Evolutionary conservation across 1,140 invertebrate species (phyloP).

Genomic region (Cataglyphis hispanica): DNA sequence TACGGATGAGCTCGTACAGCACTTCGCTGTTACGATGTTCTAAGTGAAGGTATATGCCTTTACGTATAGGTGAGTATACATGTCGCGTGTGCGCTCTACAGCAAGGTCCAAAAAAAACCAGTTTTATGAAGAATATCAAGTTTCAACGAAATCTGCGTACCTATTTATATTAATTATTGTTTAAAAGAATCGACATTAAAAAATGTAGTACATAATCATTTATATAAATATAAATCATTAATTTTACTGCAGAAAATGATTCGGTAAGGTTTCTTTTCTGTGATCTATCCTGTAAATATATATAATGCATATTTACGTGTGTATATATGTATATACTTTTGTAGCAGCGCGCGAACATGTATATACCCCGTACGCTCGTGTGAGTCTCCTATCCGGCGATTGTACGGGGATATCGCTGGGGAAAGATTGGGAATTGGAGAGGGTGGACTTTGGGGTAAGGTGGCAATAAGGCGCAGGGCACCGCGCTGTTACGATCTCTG

Average conservation of each 20-base stretch:
- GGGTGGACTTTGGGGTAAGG: conserved; percentile 59
- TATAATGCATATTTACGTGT: conserved; percentile 35
- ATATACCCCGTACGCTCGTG: neutral
- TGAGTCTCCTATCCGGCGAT: neutral
- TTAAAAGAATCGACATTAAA: neutral
- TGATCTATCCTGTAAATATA: conserved; percentile 21
- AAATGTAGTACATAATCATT: neutral
- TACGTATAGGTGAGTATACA: neutral
- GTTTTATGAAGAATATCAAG: too few relatives aligned
- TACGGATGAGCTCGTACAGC: conserved; percentile 52
- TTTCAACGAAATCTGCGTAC: neutral
- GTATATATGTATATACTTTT: conserved; percentile 24
- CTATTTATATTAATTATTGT: neutral
- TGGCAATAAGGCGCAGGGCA: conserved; percentile 83
- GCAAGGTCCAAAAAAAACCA: neutral
- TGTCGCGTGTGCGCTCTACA: conserved; percentile 5
- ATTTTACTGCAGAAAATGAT: too few relatives aligned
- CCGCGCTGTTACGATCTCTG: conserved; percentile 84
- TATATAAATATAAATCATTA: neutral
- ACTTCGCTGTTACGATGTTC: conserved; percentile 26
- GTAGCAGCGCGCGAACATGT: conserved; percentile 6
- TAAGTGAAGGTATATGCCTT: neutral
- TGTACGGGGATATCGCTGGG: conserved; percentile 56
- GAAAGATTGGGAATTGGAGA: conserved; percentile 64
- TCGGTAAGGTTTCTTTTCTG: too few relatives aligned